phyloP scores from a whole-genome alignment of 2,888 invertebrate genomes.

The Trichogramma dendrolimi region DNA sequence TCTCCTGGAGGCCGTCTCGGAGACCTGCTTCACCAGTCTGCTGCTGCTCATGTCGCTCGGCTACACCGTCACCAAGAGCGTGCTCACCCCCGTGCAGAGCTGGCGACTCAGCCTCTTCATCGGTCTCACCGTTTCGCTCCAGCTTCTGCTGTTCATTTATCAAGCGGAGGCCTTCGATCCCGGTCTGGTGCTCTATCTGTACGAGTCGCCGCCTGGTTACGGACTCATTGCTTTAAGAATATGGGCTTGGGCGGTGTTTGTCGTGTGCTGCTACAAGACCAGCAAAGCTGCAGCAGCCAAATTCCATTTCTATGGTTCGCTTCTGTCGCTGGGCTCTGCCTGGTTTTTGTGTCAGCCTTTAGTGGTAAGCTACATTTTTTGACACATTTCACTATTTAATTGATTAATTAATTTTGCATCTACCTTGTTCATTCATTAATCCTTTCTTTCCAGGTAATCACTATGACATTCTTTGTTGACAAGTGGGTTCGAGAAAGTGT shows the following conservation, averaged over 20 bases:
- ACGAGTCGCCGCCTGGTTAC: conserved; percentile 88
- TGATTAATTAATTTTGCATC: background rate
- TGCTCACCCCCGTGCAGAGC: conserved; percentile 68
- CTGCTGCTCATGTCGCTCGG: conserved; percentile 83
- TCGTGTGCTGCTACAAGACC: conserved; percentile 51
- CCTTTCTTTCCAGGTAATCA: conserved; percentile 61
- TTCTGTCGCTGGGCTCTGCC: conserved; percentile 43
- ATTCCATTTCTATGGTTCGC: conserved; percentile 41
- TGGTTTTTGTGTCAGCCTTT: conserved; percentile 47
- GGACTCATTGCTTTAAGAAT: conserved; percentile 72
- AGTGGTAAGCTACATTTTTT: conserved; percentile 34
- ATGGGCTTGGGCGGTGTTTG: conserved; percentile 78
- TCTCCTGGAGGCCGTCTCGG: conserved; percentile 68
- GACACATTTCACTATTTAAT: background rate
- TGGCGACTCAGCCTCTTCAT: conserved; percentile 78
- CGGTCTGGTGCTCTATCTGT: conserved; percentile 82
- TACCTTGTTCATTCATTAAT: background rate
- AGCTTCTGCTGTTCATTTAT: conserved; percentile 73
- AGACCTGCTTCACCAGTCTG: conserved; percentile 72
- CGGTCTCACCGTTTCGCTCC: conserved; percentile 69
- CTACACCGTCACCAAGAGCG: conserved; percentile 82
- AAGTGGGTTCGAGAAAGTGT: conserved; percentile 76
- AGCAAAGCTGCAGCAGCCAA: conserved; percentile 38
- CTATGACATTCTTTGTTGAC: conserved; percentile 62
- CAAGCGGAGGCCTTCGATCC: conserved; percentile 85